Percentiles rank a stretch among this genome's conserved stretches.
phyloP scores from a whole-genome alignment of 2,113 vertebrate genomes.

The Emydura subglobosa region DNA sequence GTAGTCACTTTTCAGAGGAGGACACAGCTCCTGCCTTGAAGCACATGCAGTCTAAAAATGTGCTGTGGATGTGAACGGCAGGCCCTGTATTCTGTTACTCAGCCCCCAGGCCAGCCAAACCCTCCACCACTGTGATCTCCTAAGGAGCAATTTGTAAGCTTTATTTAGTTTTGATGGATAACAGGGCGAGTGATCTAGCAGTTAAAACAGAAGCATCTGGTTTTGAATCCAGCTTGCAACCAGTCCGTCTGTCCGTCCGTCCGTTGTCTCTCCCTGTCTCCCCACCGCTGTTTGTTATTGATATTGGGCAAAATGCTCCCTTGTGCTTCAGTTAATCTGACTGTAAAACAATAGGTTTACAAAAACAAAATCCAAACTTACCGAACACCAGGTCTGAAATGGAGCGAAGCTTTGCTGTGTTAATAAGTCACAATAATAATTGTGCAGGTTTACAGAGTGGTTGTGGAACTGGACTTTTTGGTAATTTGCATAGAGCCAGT shows the following conservation, averaged over 20 bases:
- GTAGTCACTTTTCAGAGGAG: not conserved
- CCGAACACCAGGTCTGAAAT: not conserved
- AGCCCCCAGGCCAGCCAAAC: not conserved
- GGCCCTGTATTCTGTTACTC: not conserved
- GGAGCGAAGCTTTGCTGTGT: not conserved
- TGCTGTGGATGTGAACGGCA: not conserved
- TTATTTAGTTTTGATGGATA: not conserved
- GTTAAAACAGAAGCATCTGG: not conserved
- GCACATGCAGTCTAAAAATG: not conserved
- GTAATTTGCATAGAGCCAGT: not conserved
- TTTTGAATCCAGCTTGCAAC: not conserved
- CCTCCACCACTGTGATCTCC: accelerated
- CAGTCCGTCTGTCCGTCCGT: not conserved
- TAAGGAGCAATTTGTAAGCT: not conserved
- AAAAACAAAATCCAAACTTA: not conserved
- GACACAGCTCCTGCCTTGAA: not conserved
- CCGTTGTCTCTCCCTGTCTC: too few species aligned
- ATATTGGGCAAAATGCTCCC: not conserved
- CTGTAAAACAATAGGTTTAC: not conserved
- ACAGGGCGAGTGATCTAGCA: not conserved
- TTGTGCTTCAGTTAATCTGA: not conserved
- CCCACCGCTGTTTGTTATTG: not conserved
- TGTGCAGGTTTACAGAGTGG: not conserved
- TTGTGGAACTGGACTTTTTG: accelerated
- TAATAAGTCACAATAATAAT: not conserved